A percentile compares a stretch with the other conserved stretches of the same genome.
phyloP scores from a whole-genome alignment of 2,797 vertebrate species.

The Dendrocincla fuliginosa region DNA sequence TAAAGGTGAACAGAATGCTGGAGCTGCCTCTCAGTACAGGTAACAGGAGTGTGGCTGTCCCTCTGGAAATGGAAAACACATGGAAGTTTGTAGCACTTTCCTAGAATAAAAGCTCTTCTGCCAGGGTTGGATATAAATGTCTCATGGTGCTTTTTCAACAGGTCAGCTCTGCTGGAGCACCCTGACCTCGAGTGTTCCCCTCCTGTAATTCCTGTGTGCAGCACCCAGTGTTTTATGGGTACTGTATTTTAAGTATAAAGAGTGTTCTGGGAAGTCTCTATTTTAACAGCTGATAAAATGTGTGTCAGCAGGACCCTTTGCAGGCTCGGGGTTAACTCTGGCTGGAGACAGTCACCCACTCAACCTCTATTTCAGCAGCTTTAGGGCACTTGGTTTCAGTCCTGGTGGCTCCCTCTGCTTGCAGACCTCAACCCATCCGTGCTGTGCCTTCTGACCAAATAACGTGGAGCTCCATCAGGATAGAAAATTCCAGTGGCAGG shows the following conservation, averaged over 20 bases:
- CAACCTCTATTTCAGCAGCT: neutral
- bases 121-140: neutral
- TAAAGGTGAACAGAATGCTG: neutral
- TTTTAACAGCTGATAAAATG: neutral
- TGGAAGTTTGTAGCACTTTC: neutral
- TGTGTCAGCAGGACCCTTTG: neutral
- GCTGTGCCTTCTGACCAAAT: neutral
- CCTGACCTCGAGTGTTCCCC: neutral
- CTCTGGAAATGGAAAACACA: neutral
- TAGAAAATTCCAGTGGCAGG: neutral
- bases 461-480: neutral
- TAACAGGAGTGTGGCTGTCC: neutral
- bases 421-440: neutral
- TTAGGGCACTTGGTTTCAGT: neutral
- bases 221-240: neutral
- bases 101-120: neutral
- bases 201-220: neutral
- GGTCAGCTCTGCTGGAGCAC: neutral
- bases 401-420: neutral
- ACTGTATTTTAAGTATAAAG: neutral
- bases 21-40: neutral
- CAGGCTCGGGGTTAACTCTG: rapidly evolving
- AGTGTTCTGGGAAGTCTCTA: neutral
- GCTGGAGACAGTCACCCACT: neutral
- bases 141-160: rapidly evolving